Conservation (phyloP, 1,140 invertebrate species). For the Dreissena rostriformis region DNA sequence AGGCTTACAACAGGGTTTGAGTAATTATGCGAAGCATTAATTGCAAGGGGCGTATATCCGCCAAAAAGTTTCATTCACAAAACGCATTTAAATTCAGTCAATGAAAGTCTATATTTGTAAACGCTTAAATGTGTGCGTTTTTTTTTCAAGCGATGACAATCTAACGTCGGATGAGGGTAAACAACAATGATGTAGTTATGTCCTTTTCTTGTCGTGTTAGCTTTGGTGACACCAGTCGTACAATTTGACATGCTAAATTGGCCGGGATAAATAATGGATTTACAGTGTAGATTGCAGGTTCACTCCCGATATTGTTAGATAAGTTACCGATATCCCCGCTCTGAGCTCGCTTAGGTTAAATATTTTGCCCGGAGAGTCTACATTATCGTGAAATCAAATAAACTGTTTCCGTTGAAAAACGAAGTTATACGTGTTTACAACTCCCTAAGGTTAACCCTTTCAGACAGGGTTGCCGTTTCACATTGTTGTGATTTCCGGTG, state of each 20-base stretch:
- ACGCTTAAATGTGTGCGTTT: background rate
- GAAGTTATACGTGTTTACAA: slow-evolving; percentile 25
- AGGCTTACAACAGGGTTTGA: no score
- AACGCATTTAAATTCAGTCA: slow-evolving; percentile 34
- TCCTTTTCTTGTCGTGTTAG: no score
- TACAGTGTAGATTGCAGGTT: slow-evolving; percentile 43
- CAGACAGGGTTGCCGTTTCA: no score
- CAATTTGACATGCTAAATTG: slow-evolving; percentile 33
- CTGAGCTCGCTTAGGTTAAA: no score
- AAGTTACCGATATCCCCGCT: no score
- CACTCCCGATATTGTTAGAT: slow-evolving; percentile 20
- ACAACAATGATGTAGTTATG: slow-evolving; percentile 44
- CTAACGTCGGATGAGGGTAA: slow-evolving; percentile 9
- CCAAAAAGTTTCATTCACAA: slow-evolving; percentile 38
- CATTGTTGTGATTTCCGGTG: no score
- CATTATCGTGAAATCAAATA: slow-evolving; percentile 52
- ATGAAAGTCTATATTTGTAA: slow-evolving; percentile 20
- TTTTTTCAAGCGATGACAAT: background rate
- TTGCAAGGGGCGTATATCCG: no score
- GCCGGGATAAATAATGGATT: slow-evolving; percentile 25
- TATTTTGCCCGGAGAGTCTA: no score
- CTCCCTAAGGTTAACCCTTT: background rate
- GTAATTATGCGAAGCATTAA: no score
- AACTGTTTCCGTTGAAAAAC: slow-evolving; percentile 23
- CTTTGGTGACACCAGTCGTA: slow-evolving; percentile 31